Conservation (phyloP, 2,888 invertebrate species). For the Sesia bembeciformis region DNA sequence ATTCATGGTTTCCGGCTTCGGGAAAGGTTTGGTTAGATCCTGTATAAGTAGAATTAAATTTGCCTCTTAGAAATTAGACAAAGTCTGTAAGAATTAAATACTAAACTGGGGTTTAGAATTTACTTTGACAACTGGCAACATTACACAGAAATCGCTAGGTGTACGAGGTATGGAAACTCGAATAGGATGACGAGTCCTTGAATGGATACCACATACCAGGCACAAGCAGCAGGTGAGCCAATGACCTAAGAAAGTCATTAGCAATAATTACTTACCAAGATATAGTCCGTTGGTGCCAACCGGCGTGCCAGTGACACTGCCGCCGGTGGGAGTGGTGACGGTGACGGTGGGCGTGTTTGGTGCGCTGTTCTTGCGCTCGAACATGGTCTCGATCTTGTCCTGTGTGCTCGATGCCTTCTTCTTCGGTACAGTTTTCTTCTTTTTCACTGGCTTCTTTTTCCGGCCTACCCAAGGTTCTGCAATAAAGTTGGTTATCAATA, state of each 20-base stretch:
- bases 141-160: no score
- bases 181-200: no score
- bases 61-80: no score
- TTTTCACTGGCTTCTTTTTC: conserved; percentile 78
- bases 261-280: conserved; percentile 24
- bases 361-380: conserved; percentile 63
- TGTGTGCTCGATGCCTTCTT: conserved; percentile 81
- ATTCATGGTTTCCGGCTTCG: no score
- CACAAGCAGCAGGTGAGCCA: background rate
- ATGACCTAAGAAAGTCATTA: background rate
- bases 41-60: no score
- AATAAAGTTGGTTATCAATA: background rate
- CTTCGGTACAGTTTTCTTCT: conserved; percentile 60
- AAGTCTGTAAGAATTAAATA: no score
- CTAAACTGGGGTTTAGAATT: no score
- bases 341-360: conserved; percentile 12
- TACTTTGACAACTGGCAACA: no score
- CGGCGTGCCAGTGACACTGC: conserved; percentile 52
- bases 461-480: conserved; percentile 86
- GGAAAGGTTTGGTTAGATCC: no score
- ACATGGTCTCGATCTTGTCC: conserved; percentile 84
- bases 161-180: no score
- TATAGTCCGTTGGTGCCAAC: conserved; percentile 65
- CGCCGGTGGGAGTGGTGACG: conserved; percentile 37
- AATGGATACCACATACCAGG: background rate